phyloP scores from a whole-genome alignment of 2,113 vertebrate species.

The Xerus inauris region DNA sequence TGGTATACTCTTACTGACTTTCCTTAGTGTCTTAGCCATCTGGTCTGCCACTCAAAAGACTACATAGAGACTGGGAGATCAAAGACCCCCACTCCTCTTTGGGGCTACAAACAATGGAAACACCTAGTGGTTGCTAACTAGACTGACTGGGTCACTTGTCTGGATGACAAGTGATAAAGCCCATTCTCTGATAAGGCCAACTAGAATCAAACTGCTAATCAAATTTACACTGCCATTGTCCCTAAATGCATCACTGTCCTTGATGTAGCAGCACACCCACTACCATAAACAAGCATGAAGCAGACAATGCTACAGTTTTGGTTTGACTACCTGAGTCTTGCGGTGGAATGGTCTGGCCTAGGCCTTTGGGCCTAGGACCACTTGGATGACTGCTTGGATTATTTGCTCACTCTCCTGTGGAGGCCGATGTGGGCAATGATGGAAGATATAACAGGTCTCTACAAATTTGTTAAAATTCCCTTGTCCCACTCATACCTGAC shows the following conservation, averaged over 20 bases:
- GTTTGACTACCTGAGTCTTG: background rate
- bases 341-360: background rate
- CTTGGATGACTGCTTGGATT: background rate
- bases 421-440: background rate
- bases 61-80: background rate
- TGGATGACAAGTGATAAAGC: background rate
- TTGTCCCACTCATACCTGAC: background rate
- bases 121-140: background rate
- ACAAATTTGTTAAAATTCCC: background rate
- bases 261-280: background rate
- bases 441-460: background rate
- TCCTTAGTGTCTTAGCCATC: background rate
- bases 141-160: background rate
- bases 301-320: background rate
- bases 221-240: background rate
- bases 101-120: background rate
- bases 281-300: background rate
- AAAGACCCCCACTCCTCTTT: background rate
- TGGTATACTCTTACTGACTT: background rate
- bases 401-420: background rate
- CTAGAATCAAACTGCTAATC: background rate
- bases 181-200: background rate
- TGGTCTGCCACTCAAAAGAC: background rate
- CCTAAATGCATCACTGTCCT: background rate
- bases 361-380: background rate